Evolutionary conservation across 1,140 invertebrate genomes (phyloP).

Genomic region (Lanistes nyassanus): DNA sequence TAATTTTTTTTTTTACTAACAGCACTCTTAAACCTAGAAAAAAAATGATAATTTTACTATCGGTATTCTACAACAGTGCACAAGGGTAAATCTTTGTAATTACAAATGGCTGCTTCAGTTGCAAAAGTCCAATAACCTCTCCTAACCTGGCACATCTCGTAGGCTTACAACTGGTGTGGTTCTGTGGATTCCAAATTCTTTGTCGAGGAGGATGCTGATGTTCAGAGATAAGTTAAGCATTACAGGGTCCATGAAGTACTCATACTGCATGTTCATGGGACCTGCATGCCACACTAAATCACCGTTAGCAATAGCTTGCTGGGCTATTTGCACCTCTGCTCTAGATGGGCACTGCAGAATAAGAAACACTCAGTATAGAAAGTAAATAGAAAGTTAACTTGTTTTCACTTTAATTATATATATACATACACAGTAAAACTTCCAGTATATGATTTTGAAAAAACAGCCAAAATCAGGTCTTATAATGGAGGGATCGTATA

Average conservation of each 20-base stretch:
- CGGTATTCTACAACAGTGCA: neutral
- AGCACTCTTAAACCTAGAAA: neutral
- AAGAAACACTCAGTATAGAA: too few relatives aligned
- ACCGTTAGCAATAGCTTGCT: slow-evolving; percentile 41
- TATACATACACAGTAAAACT: too few relatives aligned
- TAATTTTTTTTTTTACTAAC: too few relatives aligned
- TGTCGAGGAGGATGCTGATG: slow-evolving; percentile 42
- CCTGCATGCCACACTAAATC: slow-evolving; percentile 56
- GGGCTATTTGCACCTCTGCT: slow-evolving; percentile 30
- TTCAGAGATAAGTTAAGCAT: slow-evolving; percentile 47
- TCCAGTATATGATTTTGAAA: too few relatives aligned
- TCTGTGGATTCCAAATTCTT: slow-evolving; percentile 38
- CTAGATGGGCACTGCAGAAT: slow-evolving; percentile 50
- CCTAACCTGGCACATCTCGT: slow-evolving; percentile 57
- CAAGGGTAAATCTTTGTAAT: neutral
- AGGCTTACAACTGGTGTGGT: slow-evolving; percentile 44
- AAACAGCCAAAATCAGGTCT: too few relatives aligned
- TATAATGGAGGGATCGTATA: too few relatives aligned
- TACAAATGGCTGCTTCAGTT: neutral
- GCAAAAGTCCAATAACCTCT: neutral
- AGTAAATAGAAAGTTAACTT: too few relatives aligned
- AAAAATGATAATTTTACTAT: neutral
- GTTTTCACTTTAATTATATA: too few relatives aligned
- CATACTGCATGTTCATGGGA: slow-evolving; percentile 59
- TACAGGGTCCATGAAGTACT: slow-evolving; percentile 38